phyloP scores from a whole-genome alignment of 2,888 invertebrate genomes.

The Trichogramma evanescens region DNA sequence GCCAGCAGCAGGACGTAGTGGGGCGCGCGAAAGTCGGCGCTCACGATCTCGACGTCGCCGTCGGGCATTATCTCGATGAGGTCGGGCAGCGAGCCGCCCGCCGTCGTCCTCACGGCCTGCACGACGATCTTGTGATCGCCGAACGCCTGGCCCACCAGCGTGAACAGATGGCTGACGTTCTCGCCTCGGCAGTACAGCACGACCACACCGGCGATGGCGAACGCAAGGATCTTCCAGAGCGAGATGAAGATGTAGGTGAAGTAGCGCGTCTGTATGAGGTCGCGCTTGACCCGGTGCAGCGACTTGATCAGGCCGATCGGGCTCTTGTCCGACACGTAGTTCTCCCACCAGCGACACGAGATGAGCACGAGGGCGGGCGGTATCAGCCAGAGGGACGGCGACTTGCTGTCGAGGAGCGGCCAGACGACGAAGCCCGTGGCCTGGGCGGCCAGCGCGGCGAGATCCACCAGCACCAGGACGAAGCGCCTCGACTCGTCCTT shows the following conservation, averaged over 20 bases:
- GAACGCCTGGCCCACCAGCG: conserved; percentile 67
- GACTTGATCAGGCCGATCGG: conserved; percentile 70
- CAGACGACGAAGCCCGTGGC: conserved; percentile 86
- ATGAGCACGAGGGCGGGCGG: conserved; percentile 78
- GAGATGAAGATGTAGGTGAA: conserved; percentile 87
- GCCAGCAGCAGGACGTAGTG: conserved; percentile 74
- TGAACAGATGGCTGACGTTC: conserved; percentile 70
- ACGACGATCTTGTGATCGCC: conserved; percentile 72
- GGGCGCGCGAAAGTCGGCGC: conserved; percentile 65
- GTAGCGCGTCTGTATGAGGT: conserved; percentile 73
- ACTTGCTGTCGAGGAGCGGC: conserved; percentile 68
- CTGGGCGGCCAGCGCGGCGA: conserved; percentile 80
- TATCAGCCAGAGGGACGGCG: conserved; percentile 64
- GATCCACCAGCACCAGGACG: conserved; percentile 73
- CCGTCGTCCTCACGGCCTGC: conserved; percentile 56
- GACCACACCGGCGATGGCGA: conserved; percentile 67
- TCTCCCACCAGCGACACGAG: conserved; percentile 97
- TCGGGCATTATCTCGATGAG: conserved; percentile 68
- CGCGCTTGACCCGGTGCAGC: conserved; percentile 71
- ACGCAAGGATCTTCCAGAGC: conserved; percentile 81
- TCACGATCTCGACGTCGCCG: conserved; percentile 67
- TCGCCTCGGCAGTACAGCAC: conserved; percentile 70
- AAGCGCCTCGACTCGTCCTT: conserved; percentile 65
- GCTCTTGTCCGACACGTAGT: conserved; percentile 83
- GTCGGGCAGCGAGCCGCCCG: conserved; percentile 56